Evolutionary conservation across 2,113 vertebrate genomes (phyloP).

Genomic region (Campylorhamphus procurvoides): DNA sequence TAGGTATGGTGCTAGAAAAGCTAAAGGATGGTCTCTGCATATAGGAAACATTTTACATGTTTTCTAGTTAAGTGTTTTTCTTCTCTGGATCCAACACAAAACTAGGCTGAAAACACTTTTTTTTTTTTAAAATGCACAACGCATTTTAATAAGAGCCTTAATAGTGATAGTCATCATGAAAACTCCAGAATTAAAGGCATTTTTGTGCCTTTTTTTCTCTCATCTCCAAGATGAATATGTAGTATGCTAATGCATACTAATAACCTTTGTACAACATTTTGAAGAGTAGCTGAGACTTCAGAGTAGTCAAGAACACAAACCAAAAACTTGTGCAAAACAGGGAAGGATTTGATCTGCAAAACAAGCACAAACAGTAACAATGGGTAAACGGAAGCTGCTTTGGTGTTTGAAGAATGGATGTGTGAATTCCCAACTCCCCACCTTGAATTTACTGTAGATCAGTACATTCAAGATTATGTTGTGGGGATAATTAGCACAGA

Average conservation of each 20-base stretch:
- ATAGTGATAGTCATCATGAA: neutral
- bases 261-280: neutral
- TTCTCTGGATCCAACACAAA: neutral
- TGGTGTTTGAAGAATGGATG: neutral
- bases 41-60: neutral
- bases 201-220: neutral
- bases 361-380: neutral
- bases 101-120: neutral
- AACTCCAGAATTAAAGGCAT: neutral
- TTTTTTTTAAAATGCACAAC: neutral
- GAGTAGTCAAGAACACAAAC: accelerated
- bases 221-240: neutral
- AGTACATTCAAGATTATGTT: neutral
- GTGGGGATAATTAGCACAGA: neutral
- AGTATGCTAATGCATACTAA: neutral
- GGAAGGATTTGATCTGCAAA: neutral
- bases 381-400: neutral
- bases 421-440: accelerated
- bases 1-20: neutral
- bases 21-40: neutral
- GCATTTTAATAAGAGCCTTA: neutral
- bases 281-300: neutral
- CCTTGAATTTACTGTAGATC: neutral
- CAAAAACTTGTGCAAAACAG: neutral
- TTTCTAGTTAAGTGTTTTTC: neutral